Evolutionary conservation across 1,140 invertebrate species (phyloP).

Genomic region (Daktulosphaira vitifoliae): DNA sequence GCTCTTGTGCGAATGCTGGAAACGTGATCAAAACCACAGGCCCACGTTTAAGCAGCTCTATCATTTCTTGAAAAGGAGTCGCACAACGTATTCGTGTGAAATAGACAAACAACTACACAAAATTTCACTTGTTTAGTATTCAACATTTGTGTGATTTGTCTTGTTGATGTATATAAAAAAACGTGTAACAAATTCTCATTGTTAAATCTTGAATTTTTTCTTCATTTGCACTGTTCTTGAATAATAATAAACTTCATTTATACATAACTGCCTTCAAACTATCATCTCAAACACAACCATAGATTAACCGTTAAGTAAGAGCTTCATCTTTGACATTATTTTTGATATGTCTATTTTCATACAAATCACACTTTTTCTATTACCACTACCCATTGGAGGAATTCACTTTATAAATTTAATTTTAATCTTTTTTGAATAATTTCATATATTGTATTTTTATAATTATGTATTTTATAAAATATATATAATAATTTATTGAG

Average conservation of each 20-base stretch:
- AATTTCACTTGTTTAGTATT: neutral
- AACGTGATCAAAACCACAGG: constrained; percentile 52
- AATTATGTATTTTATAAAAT: constrained; percentile 17
- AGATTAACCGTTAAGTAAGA: constrained; percentile 25
- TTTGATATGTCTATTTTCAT: constrained; percentile 8
- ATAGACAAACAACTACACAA: constrained; percentile 30
- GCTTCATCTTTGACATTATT: constrained; percentile 24
- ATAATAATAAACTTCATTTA: neutral
- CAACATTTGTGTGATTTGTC: too few species aligned
- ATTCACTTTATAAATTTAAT: constrained; percentile 21
- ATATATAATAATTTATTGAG: neutral
- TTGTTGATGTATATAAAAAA: too few species aligned
- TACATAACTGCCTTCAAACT: neutral
- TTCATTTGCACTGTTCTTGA: constrained; percentile 9
- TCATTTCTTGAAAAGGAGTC: constrained; percentile 57
- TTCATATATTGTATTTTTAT: constrained; percentile 23
- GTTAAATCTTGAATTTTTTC: neutral
- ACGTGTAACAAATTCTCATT: too few species aligned
- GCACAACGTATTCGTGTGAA: constrained; percentile 31
- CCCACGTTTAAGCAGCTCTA: constrained; percentile 69
- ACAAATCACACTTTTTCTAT: constrained; percentile 11
- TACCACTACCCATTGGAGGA: neutral
- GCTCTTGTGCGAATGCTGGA: constrained; percentile 72
- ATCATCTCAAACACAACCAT: neutral
- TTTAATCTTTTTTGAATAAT: constrained; percentile 1